Evolutionary conservation across 2,888 invertebrate genomes (phyloP).

Genomic region (Lithophane leautieri): DNA sequence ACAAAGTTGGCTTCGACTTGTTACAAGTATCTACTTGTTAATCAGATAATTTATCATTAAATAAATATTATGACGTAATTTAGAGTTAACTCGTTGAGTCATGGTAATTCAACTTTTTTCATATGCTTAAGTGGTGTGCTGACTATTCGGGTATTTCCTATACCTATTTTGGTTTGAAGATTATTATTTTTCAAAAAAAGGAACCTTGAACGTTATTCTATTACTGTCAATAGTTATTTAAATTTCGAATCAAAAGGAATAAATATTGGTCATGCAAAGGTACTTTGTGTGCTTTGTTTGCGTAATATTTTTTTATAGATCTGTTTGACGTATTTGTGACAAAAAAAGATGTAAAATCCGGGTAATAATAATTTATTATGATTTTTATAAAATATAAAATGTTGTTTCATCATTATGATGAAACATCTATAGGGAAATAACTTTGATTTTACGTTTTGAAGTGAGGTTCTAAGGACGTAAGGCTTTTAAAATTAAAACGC

Average conservation of each 20-base stretch:
- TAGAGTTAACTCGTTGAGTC: constrained; percentile 59
- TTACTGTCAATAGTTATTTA: constrained; percentile 51
- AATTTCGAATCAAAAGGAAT: constrained; percentile 52
- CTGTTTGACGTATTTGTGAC: constrained; percentile 45
- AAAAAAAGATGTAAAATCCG: constrained; percentile 51
- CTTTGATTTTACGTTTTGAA: neutral
- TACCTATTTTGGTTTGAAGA: constrained; percentile 37
- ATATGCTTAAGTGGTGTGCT: constrained; percentile 46
- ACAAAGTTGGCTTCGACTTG: neutral
- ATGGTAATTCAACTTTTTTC: constrained; percentile 61
- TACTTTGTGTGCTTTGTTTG: constrained; percentile 32
- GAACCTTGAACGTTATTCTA: constrained; percentile 56
- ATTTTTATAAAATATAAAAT: constrained; percentile 18
- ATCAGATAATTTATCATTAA: constrained; percentile 78
- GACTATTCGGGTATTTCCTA: constrained; percentile 59
- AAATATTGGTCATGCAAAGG: constrained; percentile 35
- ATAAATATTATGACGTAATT: constrained; percentile 72
- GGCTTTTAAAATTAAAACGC: neutral
- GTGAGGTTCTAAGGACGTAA: neutral
- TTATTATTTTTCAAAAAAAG: constrained; percentile 48
- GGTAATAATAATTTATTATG: constrained; percentile 23
- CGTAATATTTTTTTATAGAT: constrained; percentile 26
- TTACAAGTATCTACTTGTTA: constrained; percentile 62
- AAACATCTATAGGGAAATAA: neutral
- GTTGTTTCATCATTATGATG: constrained; percentile 14